These are phyloP conservation scores for Struthio camelus DNA, from an alignment of 2,113 vertebrate genomes.

Conservation along the genomic window DNA sequence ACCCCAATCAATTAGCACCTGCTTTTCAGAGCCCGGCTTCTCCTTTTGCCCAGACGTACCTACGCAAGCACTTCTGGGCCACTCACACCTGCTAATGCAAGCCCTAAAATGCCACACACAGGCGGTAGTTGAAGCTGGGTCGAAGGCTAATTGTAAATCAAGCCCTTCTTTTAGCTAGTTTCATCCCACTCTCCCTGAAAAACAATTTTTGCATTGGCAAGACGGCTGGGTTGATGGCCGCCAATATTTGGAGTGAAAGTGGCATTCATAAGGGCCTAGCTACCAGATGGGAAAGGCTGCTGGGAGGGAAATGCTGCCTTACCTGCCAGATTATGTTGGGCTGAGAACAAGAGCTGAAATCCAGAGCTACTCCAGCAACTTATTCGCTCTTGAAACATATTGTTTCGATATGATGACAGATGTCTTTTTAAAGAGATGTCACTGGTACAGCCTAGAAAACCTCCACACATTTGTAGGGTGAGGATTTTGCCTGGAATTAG, in stretches of 20 bases:
- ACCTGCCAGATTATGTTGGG: not conserved
- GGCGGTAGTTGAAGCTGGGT: not conserved
- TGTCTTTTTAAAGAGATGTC: not conserved
- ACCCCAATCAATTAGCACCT: conserved; percentile 60
- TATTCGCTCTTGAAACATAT: not conserved
- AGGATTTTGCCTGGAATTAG: not conserved
- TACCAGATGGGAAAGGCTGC: not conserved
- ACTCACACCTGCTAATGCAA: not conserved
- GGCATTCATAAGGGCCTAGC: conserved; percentile 20
- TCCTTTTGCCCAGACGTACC: not conserved
- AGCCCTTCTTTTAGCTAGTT: not conserved
- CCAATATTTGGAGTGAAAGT: conserved; percentile 22
- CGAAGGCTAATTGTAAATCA: conserved; percentile 21
- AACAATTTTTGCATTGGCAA: not conserved
- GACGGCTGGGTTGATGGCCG: not conserved
- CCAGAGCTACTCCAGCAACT: not conserved
- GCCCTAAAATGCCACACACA: not conserved
- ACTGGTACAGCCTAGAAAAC: not conserved
- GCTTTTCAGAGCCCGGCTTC: not conserved
- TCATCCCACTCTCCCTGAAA: not conserved
- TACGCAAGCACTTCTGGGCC: conserved; percentile 2
- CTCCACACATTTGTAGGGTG: not conserved
- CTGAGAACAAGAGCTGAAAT: not conserved
- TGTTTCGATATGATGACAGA: not conserved
- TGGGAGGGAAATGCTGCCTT: not conserved